Evolutionary conservation across 2,888 invertebrate genomes (phyloP), one percentile per base, ranked within the genome.

Genomic region (Cryptocephalus moraei): DNA sequence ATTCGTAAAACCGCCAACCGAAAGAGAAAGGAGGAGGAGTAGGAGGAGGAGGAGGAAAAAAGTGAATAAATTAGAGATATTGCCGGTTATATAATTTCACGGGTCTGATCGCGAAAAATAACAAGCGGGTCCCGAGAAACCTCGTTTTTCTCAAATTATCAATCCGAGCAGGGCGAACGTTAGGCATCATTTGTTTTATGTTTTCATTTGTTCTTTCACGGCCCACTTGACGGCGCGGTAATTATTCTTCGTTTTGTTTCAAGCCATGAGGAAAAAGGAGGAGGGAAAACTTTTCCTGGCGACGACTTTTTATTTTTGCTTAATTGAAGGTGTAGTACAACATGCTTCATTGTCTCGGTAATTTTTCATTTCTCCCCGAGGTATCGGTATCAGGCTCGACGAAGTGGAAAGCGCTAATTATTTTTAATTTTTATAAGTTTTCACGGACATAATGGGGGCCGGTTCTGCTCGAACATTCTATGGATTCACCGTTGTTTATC

Each of bases 141-240:
- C 57, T 57, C 52, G 55, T 55, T 56, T 56, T 52, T 54, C 56
- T 49, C 50, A 62, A 63, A 64, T 62, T 62, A 64, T 63, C 62
- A 62, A 62, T 61, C 60, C 61, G 55, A 59, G 22, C 22, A 22
- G 62, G 62, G 60, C 62, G 58, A 60, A 62, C 55, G 60, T 57
- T 58, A 58, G 58, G 64, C 66, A 65, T 67, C 67, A 66, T 67
- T 68, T 67, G 64, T 66, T 68, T 67, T 65, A 66, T 66, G 64
- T 66, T 68, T 68, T 67, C 68, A 67, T 67, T 67, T 67, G 66
- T 67, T 68, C 66, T 63, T 67, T 67, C 64, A 65, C 65, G 62
- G 65, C 56, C 64, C 65, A 64, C 65, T 68, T 67, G 67, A 67
- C 66, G 66, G 60, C 34, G 36, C 57, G 60, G 63, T 64, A 67